Conservation (phyloP, 2,888 invertebrate genomes). For the Conops quadrifasciatus region DNA sequence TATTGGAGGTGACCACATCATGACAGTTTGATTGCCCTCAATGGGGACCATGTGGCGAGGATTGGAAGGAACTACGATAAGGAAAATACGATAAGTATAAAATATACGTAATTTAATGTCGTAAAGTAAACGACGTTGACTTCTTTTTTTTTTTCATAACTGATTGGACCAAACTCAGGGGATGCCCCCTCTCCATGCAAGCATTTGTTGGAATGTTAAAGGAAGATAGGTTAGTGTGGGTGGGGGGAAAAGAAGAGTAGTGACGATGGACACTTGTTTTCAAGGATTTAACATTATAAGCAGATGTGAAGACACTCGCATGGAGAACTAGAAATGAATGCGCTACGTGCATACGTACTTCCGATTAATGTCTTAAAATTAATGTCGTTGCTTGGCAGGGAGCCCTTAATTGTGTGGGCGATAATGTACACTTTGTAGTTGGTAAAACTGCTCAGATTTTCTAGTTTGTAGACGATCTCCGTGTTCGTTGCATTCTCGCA, state of each 20-base stretch:
- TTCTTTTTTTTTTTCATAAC: too few relatives aligned
- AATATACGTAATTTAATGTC: slow-evolving; percentile 10
- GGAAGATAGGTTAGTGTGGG: too few relatives aligned
- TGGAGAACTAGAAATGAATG: too few relatives aligned
- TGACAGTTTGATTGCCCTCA: slow-evolving; percentile 39
- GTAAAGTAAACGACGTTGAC: too few relatives aligned
- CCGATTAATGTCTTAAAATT: slow-evolving; percentile 72
- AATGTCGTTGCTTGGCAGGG: slow-evolving; percentile 68
- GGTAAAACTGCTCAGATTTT: slow-evolving; percentile 69
- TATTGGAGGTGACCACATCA: slow-evolving; percentile 67
- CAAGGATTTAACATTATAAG: too few relatives aligned
- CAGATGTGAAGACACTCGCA: too few relatives aligned
- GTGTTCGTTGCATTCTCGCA: slow-evolving; percentile 25
- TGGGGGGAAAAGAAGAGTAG: too few relatives aligned
- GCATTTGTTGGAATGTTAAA: too few relatives aligned
- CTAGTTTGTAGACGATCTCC: slow-evolving; percentile 44
- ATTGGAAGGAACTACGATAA: slow-evolving; percentile 49
- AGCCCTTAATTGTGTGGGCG: slow-evolving; percentile 78
- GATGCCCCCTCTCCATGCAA: too few relatives aligned
- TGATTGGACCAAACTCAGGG: too few relatives aligned
- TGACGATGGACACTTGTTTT: too few relatives aligned
- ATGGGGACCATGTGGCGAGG: slow-evolving; percentile 43
- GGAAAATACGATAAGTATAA: neutral
- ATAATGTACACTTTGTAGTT: slow-evolving; percentile 75
- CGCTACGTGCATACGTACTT: slow-evolving; percentile 50